A percentile compares a stretch with the other conserved stretches of the same genome.
phyloP scores from a whole-genome alignment of 1,140 invertebrate species.

The Pseudomyrmex pallidus region DNA sequence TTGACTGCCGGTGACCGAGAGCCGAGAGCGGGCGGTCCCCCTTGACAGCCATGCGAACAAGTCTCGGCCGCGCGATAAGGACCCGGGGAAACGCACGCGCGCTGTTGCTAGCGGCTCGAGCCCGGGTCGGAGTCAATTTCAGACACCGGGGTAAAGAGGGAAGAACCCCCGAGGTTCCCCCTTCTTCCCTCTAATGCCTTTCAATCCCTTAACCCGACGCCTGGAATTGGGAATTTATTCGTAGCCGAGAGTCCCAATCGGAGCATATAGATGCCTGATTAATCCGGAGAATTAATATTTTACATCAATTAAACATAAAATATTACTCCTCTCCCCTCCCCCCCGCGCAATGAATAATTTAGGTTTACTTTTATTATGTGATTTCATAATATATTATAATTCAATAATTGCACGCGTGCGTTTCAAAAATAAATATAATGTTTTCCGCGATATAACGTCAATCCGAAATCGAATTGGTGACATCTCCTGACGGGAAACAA shows the following conservation, averaged over 20 bases:
- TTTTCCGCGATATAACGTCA: background rate
- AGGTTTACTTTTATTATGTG: no score
- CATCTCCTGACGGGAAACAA: background rate
- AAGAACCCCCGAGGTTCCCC: background rate
- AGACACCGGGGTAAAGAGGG: conserved; percentile 54
- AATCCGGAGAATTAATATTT: background rate
- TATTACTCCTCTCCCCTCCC: no score
- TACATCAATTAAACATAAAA: background rate
- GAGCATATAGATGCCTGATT: background rate
- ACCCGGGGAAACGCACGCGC: conserved; percentile 60
- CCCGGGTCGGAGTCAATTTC: conserved; percentile 68
- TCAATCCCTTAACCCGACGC: conserved; percentile 26
- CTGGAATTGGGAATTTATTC: background rate
- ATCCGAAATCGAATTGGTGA: background rate
- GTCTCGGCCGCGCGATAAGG: conserved; percentile 78
- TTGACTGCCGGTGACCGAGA: conserved; percentile 73
- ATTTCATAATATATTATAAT: no score
- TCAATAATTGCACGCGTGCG: no score
- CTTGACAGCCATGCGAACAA: conserved; percentile 79
- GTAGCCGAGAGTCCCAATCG: background rate
- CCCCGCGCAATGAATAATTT: no score
- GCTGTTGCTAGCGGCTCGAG: conserved; percentile 76
- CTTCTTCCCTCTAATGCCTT: conserved; percentile 1
- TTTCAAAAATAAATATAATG: no score
- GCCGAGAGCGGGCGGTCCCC: conserved; percentile 62